Evolutionary conservation across 1,140 invertebrate species (phyloP), one percentile per base, ranked within the genome.

Genomic region (Aphis gossypii): DNA sequence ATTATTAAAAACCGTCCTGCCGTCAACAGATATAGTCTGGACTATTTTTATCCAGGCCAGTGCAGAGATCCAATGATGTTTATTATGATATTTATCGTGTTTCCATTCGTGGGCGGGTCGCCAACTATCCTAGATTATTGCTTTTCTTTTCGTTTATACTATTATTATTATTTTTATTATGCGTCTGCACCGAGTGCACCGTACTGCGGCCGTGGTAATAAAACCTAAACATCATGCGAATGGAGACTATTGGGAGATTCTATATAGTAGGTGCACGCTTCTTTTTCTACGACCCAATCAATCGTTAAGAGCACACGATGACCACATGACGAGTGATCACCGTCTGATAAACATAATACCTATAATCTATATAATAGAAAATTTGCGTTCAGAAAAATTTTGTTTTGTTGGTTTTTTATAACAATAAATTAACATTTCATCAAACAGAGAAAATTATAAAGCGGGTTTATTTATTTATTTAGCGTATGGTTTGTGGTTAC

Each of bases 41-140:
- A 84, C 92, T 93, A 93, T 93, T 93, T 93, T 93, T 93, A 93
- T 93, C 92, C 92, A 44, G 82, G 60, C 92, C 92, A 54, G 48
- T 86, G 92, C 92, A 93, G 92, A 86, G 92, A 84, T 84, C n/a
- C 82, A 54, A 93, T 86, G 48, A 84, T 84, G 92, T 93, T 84
- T 86, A 86, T 93, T 84, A 93, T 54, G 46, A 51, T 86, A 86
- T 93, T 93, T 93, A 93, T 93, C 48, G 82, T 35, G 92, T 93
- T 93, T 93, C 76, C 76, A 54, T 83, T 23, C 68, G 25, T 23
- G 91, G 92, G 92, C 92, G 11, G 25, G 46, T 38, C 82, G 92
- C 92, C 92, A 93, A 93, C 48, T 93, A 84, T 90, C 89, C 23
- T 25, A 60, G 38, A 35, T 68, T 44, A 44, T 25, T 90, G 56